Evolutionary conservation across 1,140 invertebrate species (phyloP), one percentile per base, ranked within the genome.

Genomic region (Globodera rostochiensis): DNA sequence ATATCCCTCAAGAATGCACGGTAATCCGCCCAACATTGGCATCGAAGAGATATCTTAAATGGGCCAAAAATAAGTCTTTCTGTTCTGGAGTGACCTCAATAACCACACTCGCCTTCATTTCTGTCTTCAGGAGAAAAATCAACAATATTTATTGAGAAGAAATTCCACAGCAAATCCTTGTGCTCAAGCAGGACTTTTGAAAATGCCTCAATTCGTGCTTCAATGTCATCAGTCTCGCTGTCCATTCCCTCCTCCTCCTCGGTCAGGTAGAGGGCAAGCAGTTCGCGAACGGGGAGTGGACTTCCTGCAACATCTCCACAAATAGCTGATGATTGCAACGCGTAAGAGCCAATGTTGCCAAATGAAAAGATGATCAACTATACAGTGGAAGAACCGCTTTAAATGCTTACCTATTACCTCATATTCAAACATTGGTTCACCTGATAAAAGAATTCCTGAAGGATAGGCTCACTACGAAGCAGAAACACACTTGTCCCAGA

Each of bases 281-380:
- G 47, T 74, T 83, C 82, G 19, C 80, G 57, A 83, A 80, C 9
- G 19, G 49, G 67, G 19, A 66, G 13, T 25, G 50, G 15, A 21
- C n/a, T 6, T 19, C 36, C 70, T 81, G 6, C 78, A 11, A n/a
- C 79, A 13, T 57, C 19, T 5, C 3, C 79, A 83, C 45, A 45
- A 49, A 2, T 6, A 73, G n/a, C 13, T 80, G 46, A 66, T 57
- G 46, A n/a, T 19, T 25, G 15, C 25, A 83, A 74, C 13, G 47
- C 50, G 73, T 83, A 83, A 7, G 82, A 46, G 49, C 82, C 82
- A 45, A 83, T 80, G 60, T 83, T 83, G 13, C 82, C 82, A 57
- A 83, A 83, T 9, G 82, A 83, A 66, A 83, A 83, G 21, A 83
- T 83, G 47, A 84, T 53, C n/a, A 76, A 50, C 82, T 83, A 46